Percentiles rank a stretch among this genome's conserved stretches.
Evolutionary conservation across 1,140 invertebrate species (phyloP).

Genomic region (Anthonomus grandis): DNA sequence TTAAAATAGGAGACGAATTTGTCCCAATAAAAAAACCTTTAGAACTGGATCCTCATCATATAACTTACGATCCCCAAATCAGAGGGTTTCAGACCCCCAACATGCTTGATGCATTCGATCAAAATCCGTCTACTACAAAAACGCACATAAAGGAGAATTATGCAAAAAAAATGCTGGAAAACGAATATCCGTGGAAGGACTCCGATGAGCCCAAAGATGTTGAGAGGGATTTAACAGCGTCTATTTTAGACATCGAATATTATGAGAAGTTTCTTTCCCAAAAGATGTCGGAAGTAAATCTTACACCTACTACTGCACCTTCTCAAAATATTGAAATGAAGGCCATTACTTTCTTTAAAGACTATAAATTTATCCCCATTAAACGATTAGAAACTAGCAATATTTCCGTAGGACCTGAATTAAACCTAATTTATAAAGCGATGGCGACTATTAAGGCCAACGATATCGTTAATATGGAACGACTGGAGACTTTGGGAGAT

Average conservation of each 20-base stretch:
- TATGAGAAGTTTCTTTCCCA: constrained; percentile 59
- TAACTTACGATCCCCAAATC: constrained; percentile 28
- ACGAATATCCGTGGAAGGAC: constrained; percentile 53
- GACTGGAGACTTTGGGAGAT: constrained; percentile 84
- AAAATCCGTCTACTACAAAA: too few species aligned
- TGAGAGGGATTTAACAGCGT: constrained; percentile 57
- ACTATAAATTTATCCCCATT: constrained; percentile 34
- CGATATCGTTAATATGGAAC: constrained; percentile 80
- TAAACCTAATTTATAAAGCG: constrained; percentile 55
- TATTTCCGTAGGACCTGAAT: constrained; percentile 16
- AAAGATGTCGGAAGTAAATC: constrained; percentile 9
- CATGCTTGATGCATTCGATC: too few species aligned
- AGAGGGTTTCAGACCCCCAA: too few species aligned
- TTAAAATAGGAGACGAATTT: constrained; percentile 3
- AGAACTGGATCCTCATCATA: constrained; percentile 34
- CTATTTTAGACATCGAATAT: constrained; percentile 65
- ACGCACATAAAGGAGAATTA: constrained; percentile 37
- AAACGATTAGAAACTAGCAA: constrained; percentile 23
- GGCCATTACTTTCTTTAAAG: constrained; percentile 37
- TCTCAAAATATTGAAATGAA: constrained; percentile 21
- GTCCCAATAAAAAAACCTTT: constrained; percentile 32
- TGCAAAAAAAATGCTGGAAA: constrained; percentile 35
- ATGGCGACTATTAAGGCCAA: constrained; percentile 67
- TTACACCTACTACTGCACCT: constrained; percentile 21
- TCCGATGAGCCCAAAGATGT: constrained; percentile 65